Conservation (phyloP, 2,888 invertebrate genomes). For the Macrophya alboannulata region DNA sequence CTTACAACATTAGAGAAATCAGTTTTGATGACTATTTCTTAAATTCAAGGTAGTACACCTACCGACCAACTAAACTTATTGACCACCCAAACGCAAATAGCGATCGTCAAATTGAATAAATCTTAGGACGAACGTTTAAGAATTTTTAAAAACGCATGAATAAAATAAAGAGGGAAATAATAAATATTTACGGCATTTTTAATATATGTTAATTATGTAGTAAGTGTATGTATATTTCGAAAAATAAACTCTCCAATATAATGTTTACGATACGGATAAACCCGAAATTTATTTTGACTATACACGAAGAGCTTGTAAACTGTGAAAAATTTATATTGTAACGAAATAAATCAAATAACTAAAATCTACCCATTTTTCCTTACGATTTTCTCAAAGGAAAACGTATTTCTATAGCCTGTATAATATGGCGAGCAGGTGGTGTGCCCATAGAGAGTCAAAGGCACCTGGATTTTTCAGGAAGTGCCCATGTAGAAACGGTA, state of each 20-base stretch:
- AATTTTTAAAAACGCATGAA: not conserved
- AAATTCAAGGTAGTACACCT: slow-evolving; percentile 21
- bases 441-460: slow-evolving; percentile 39
- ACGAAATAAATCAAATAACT: slow-evolving; percentile 12
- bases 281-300: not conserved
- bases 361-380: slow-evolving; percentile 17
- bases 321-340: not conserved
- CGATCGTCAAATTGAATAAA: not conserved
- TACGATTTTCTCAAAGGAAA: slow-evolving; percentile 20
- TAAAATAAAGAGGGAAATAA: not conserved
- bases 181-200: not conserved
- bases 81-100: not conserved
- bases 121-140: not conserved
- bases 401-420: slow-evolving; percentile 44
- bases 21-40: slow-evolving; percentile 31
- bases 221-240: not conserved
- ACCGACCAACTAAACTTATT: not conserved
- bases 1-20: slow-evolving; percentile 52
- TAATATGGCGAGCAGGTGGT: slow-evolving; percentile 45
- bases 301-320: not conserved
- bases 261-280: not conserved
- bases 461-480: slow-evolving; percentile 54
- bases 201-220: not conserved
- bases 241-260: not conserved
- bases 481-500: slow-evolving; percentile 51